Base-by-base conservation (phyloP, 2,888 invertebrate species). In the Brachypalpus laphriformis region DNA sequence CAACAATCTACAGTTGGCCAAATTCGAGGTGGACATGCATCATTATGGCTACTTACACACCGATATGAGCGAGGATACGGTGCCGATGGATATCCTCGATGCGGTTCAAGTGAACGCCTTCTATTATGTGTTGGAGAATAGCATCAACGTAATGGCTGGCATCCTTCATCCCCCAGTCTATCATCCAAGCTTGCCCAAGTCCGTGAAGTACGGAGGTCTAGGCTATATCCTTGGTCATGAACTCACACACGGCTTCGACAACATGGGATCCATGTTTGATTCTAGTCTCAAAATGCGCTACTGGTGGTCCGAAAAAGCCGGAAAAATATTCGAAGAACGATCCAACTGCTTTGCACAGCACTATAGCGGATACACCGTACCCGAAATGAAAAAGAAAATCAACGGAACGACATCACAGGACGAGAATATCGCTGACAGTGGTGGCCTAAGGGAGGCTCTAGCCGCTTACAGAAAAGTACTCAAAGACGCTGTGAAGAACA, bases 391-490 rank as follows among this genome's bases (percentile, higher is more conserved):
- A 76, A 90, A 89, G 0, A 87, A 87, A 4, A 66, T 91, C 20
- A 88, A 91, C 54, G 91, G 91, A 1, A 88, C 89, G 7, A 75
- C 75, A 7, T 89, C 91, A 0, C 88, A 88, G 76, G 89, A 91
- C 61, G 91, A 91, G 63, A 91, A 90, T 51, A 90, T 91, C 14
- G 91, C 91, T 0, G 91, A 91, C 42, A 88, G 88, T 51, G 91
- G 91, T 1, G 91, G 91, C 0, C 59, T 91, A 31, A 87, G 88
- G 0, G 87, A 88, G 56, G 87, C 91, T 0, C 66, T 91, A 1
- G 76, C 65, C 9, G 89, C 91, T 0, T 91, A 91, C 87, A 87
- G 89, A 0, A 87, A 66, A n/a, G 86, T 89, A 20, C 87, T 88
- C 40, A 90, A 91, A 34, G 81, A 88, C 11, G 51, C 82, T 2